Percentiles rank a stretch among this genome's conserved stretches.
These are phyloP conservation scores for Drosophila lowei DNA, from an alignment of 1,140 invertebrate species.

Conservation along the genomic window DNA sequence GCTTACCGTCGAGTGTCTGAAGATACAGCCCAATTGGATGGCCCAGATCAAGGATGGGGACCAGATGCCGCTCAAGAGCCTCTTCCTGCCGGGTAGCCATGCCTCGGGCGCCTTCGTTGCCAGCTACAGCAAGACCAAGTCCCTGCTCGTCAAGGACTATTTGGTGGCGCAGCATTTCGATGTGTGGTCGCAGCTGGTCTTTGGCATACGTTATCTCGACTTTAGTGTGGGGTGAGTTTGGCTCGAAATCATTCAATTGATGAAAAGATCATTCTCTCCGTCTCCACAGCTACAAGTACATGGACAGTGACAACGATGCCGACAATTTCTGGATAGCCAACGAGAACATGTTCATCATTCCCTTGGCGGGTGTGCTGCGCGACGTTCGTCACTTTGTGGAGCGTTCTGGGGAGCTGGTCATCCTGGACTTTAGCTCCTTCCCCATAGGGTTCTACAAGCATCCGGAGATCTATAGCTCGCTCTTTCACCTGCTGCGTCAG, in stretches of 20 bases:
- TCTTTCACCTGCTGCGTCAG: constrained; percentile 54
- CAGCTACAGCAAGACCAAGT: constrained; percentile 79
- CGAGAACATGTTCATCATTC: constrained; percentile 85
- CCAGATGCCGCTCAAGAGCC: constrained; percentile 60
- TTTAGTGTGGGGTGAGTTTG: constrained; percentile 86
- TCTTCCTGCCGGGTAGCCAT: constrained; percentile 85
- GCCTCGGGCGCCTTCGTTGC: constrained; percentile 86
- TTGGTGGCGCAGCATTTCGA: constrained; percentile 88
- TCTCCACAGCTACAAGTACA: constrained; percentile 46
- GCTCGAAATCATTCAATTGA: not conserved
- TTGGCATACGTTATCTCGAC: constrained; percentile 92
- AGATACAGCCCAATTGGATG: constrained; percentile 88
- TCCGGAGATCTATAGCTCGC: constrained; percentile 63
- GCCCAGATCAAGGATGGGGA: constrained; percentile 83
- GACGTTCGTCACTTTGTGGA: constrained; percentile 85
- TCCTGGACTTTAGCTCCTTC: constrained; percentile 85
- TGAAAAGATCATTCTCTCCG: not conserved
- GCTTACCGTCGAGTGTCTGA: constrained; percentile 85
- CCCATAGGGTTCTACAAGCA: constrained; percentile 80
- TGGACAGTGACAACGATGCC: constrained; percentile 32
- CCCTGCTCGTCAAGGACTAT: constrained; percentile 83
- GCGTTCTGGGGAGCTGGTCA: constrained; percentile 85
- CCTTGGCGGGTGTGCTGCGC: constrained; percentile 83
- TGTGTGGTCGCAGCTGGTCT: constrained; percentile 90
- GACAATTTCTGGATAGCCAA: constrained; percentile 86